Conservation (phyloP, 2,888 invertebrate species). For the Sicus ferrugineus region DNA sequence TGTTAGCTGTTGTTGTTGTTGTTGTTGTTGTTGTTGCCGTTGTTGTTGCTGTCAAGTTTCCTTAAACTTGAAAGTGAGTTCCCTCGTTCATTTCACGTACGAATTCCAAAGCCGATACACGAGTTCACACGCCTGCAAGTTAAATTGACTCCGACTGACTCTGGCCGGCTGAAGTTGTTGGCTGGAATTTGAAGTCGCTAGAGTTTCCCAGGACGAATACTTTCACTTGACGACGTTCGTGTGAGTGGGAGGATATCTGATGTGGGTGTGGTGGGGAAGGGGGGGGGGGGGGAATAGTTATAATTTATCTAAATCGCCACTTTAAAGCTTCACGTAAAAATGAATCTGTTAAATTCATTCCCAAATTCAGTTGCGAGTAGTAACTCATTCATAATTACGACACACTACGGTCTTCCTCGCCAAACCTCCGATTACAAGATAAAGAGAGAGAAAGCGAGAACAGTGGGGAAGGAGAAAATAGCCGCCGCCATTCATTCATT, state of each 20-base stretch:
- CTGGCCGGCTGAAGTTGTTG: background rate
- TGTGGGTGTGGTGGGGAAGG: no score
- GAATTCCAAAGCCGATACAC: conserved; percentile 36
- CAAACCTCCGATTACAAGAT: background rate
- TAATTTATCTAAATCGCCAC: background rate
- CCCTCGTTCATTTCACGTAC: conserved; percentile 8
- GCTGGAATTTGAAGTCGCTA: background rate
- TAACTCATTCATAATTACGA: conserved; percentile 23
- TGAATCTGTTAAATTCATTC: background rate
- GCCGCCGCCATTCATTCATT: background rate
- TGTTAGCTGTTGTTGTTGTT: conserved; percentile 44
- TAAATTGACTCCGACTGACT: conserved; percentile 11
- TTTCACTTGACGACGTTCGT: conserved; percentile 36
- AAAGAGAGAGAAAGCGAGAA: background rate
- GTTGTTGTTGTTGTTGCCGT: conserved; percentile 26
- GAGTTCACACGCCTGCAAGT: conserved; percentile 48
- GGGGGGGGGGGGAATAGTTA: background rate
- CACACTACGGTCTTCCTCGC: conserved; percentile 13
- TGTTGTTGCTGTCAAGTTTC: conserved; percentile 1
- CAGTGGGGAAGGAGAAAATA: background rate
- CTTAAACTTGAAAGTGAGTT: conserved; percentile 32
- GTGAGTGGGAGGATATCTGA: background rate
- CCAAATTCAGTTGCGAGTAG: background rate
- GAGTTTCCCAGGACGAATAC: conserved; percentile 37
- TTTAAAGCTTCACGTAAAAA: no score